A percentile compares a stretch with the other conserved stretches of the same genome.
phyloP scores from a whole-genome alignment of 2,113 vertebrate genomes.

The Pachypanchax playfairii region DNA sequence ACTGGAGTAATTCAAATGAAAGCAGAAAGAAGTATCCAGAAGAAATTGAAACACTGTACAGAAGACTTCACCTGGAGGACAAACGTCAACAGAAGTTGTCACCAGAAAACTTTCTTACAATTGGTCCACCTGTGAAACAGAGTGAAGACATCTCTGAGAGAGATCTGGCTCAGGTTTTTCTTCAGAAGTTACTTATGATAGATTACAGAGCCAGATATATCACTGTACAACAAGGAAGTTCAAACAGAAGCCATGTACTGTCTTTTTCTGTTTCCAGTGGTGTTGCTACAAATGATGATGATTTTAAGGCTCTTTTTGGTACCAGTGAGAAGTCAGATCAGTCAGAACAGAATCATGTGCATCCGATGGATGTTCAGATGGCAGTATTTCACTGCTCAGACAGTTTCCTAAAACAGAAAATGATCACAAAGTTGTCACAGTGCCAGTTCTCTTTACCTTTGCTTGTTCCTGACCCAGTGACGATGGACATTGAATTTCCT shows the following conservation, averaged over 20 bases:
- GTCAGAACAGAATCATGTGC: constrained; percentile 26
- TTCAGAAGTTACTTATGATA: constrained; percentile 41
- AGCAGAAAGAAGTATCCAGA: neutral
- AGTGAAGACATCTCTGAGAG: constrained; percentile 35
- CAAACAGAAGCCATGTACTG: neutral
- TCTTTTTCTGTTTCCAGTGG: neutral
- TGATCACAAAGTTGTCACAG: constrained; percentile 77
- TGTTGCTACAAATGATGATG: neutral
- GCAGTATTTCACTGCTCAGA: constrained; percentile 76
- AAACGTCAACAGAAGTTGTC: constrained; percentile 54
- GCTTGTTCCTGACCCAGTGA: constrained; percentile 70
- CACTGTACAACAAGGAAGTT: constrained; percentile 33
- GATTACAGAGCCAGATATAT: constrained; percentile 66
- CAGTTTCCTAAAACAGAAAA: constrained; percentile 73
- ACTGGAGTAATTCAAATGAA: neutral
- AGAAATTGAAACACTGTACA: constrained; percentile 17
- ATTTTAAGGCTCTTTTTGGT: constrained; percentile 31
- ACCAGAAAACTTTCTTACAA: constrained; percentile 63
- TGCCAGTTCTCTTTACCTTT: constrained; percentile 82
- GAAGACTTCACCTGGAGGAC: constrained; percentile 40
- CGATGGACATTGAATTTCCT: constrained; percentile 64
- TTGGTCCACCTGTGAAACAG: constrained; percentile 38
- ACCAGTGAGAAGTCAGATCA: fast-evolving
- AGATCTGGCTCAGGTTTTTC: constrained; percentile 68
- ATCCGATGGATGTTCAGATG: constrained; percentile 82